These are phyloP conservation scores for Trochalopteron elliotii DNA, from an alignment of 2,113 vertebrate species.

Conservation along the genomic window DNA sequence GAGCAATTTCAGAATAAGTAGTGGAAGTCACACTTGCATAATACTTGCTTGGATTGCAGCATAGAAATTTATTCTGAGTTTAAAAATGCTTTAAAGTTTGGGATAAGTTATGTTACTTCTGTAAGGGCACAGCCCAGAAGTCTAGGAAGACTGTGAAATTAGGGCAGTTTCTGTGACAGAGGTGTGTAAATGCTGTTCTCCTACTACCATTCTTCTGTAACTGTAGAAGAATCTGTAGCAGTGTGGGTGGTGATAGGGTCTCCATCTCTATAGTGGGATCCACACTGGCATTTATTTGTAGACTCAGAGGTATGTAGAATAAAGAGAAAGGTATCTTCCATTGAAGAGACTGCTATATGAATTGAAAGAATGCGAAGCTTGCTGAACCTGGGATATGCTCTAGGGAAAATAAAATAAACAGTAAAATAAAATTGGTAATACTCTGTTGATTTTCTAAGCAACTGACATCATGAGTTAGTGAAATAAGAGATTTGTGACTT, in stretches of 20 bases:
- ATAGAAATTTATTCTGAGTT: background rate
- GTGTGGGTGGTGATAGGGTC: background rate
- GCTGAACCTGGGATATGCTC: background rate
- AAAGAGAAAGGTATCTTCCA: background rate
- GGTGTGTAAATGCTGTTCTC: background rate
- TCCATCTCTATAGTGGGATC: background rate
- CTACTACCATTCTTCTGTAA: background rate
- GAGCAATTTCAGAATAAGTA: background rate
- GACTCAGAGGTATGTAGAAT: background rate
- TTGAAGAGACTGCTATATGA: background rate
- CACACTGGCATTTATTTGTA: background rate
- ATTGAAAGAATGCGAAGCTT: background rate
- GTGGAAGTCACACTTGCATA: background rate
- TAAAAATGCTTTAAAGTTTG: background rate
- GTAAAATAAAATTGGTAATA: background rate
- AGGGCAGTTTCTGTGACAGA: background rate
- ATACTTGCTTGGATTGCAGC: background rate
- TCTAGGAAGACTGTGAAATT: background rate
- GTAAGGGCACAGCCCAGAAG: background rate
- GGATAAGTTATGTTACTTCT: background rate
- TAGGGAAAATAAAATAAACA: slow-evolving; percentile 3
- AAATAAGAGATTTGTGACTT: background rate
- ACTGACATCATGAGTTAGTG: background rate
- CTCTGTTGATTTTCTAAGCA: slow-evolving; percentile 1
- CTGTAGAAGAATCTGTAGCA: background rate